A percentile compares a stretch with the other conserved stretches of the same genome.
These are phyloP conservation scores for Chiroxiphia lanceolata DNA, from an alignment of 2,797 vertebrate genomes.

Conservation along the genomic window DNA sequence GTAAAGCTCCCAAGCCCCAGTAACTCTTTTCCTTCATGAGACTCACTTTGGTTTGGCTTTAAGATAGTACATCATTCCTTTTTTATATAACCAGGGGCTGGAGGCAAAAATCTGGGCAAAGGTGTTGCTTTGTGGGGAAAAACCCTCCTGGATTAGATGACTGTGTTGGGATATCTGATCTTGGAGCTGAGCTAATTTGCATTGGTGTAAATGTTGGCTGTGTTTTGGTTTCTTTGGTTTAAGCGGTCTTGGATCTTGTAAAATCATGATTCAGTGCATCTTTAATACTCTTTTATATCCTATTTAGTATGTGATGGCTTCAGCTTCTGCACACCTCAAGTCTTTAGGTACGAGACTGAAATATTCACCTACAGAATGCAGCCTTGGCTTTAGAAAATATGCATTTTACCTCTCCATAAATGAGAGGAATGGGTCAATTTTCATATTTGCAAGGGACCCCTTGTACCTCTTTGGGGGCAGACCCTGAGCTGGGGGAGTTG, in stretches of 20 bases:
- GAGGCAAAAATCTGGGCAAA: neutral
- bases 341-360: neutral
- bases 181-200: neutral
- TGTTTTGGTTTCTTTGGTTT: neutral
- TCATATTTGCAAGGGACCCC: neutral
- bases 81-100: no score
- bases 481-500: neutral
- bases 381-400: neutral
- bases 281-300: neutral
- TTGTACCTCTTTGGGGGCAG: neutral
- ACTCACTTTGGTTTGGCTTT: neutral
- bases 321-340: neutral
- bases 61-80: fast-evolving
- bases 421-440: neutral
- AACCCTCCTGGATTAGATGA: fast-evolving
- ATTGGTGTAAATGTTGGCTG: fast-evolving
- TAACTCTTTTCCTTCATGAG: neutral
- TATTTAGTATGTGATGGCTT: neutral
- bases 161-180: fast-evolving
- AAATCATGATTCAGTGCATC: neutral
- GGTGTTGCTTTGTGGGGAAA: neutral
- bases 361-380: neutral
- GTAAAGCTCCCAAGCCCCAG: neutral
- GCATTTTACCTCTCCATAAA: neutral
- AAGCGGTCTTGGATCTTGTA: neutral